Evolutionary conservation across 2,797 vertebrate species (phyloP).

Genomic region (Mormyrus proboscirostris): DNA sequence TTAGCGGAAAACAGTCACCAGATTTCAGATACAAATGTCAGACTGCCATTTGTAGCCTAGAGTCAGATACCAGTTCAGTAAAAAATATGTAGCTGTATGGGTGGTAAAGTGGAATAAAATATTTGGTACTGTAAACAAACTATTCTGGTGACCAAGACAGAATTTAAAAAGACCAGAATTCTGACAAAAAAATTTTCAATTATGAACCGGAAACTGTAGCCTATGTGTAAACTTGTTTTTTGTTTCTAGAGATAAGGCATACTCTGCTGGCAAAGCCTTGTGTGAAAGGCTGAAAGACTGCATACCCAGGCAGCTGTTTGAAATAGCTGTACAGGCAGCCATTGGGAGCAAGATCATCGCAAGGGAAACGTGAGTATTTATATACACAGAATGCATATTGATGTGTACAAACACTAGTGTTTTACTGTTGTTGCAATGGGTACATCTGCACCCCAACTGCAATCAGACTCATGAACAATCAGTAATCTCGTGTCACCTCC

Average conservation of each 20-base stretch:
- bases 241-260: conserved; percentile 68
- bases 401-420: neutral
- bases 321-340: conserved; percentile 87
- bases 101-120: neutral
- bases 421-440: neutral
- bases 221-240: neutral
- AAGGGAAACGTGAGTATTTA: conserved; percentile 83
- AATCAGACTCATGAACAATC: too few relatives aligned
- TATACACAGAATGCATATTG: neutral
- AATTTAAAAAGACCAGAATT: neutral
- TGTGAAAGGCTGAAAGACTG: conserved; percentile 82
- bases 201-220: neutral
- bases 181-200: neutral
- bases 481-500: too few relatives aligned
- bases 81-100: neutral
- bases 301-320: conserved; percentile 91
- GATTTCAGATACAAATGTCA: neutral
- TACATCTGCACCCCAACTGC: too few relatives aligned
- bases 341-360: conserved; percentile 85
- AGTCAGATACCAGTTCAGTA: neutral
- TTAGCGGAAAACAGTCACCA: neutral
- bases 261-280: conserved; percentile 73
- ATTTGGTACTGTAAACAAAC: neutral
- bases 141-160: neutral
- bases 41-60: neutral